A percentile compares a stretch with the other conserved stretches of the same genome.
phyloP scores from a whole-genome alignment of 2,888 invertebrate species.

The Eupsilia transversa region DNA sequence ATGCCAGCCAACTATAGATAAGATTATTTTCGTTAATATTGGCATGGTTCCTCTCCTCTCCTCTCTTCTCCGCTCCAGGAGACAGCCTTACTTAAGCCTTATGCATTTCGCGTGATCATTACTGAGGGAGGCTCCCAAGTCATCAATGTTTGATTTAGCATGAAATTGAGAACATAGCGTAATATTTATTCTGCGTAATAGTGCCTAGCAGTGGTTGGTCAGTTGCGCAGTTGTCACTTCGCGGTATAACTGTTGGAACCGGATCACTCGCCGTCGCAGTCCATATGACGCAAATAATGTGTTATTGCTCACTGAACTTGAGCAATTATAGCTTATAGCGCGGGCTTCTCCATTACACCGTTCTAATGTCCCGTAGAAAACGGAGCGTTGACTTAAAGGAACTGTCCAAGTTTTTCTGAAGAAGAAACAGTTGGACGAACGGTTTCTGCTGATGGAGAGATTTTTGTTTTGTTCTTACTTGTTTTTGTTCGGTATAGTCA shows the following conservation, averaged over 20 bases:
- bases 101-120: constrained; percentile 3
- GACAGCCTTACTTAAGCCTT: not conserved
- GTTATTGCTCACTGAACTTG: constrained; percentile 55
- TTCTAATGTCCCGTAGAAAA: constrained; percentile 45
- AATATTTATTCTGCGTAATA: constrained; percentile 26
- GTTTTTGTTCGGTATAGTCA: not conserved
- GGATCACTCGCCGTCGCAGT: constrained; percentile 63
- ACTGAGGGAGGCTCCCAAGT: constrained; percentile 28
- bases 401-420: constrained; percentile 46
- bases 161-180: constrained; percentile 47
- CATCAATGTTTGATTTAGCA: constrained; percentile 48
- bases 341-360: constrained; percentile 37
- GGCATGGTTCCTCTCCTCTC: too few species aligned
- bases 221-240: constrained; percentile 1
- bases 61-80: too few species aligned
- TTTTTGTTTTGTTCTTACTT: not conserved
- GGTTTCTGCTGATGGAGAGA: constrained; percentile 14
- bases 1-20: too few species aligned
- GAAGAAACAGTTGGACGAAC: constrained; percentile 21
- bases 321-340: constrained; percentile 44
- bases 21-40: too few species aligned
- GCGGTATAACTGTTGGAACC: constrained; percentile 22
- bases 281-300: constrained; percentile 70
- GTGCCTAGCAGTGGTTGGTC: constrained; percentile 2
- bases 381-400: constrained; percentile 33